Percentiles rank a stretch among this genome's conserved stretches.
Conservation (phyloP, 2,888 invertebrate genomes). For the Tetramorium bicarinatum region DNA sequence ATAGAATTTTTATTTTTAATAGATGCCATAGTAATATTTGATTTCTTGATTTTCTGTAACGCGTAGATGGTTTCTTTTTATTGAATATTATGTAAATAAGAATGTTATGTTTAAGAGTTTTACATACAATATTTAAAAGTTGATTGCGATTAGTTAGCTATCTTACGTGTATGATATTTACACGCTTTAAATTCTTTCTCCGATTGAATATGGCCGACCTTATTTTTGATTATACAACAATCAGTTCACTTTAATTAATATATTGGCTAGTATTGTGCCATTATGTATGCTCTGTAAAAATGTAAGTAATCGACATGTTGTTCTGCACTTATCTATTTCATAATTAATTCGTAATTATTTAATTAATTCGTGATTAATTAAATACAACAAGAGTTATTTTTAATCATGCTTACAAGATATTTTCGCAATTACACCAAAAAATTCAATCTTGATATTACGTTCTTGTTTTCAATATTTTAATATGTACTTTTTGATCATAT, state of each 20-base stretch:
- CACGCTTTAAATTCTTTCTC: slow-evolving; percentile 17
- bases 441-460: neutral
- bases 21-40: slow-evolving; percentile 37
- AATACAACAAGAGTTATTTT: slow-evolving; percentile 4
- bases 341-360: slow-evolving; percentile 12
- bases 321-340: neutral
- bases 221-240: slow-evolving; percentile 56
- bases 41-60: slow-evolving; percentile 35
- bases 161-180: slow-evolving; percentile 32
- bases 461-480: neutral
- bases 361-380: slow-evolving; percentile 12
- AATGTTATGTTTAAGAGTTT: slow-evolving; percentile 5
- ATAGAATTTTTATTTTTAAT: neutral
- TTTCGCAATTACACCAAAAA: slow-evolving; percentile 16
- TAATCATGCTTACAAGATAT: slow-evolving; percentile 10
- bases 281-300: slow-evolving; percentile 50
- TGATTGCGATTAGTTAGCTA: slow-evolving; percentile 1
- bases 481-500: slow-evolving; percentile 23
- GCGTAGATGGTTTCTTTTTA: neutral
- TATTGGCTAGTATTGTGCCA: slow-evolving; percentile 74
- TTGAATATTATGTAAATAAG: slow-evolving; percentile 16
- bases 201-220: slow-evolving; percentile 35
- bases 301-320: slow-evolving; percentile 49
- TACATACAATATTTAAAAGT: slow-evolving; percentile 37
- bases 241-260: slow-evolving; percentile 67